phyloP scores from a whole-genome alignment of 2,797 vertebrate genomes.

The Protonibea diacanthus region DNA sequence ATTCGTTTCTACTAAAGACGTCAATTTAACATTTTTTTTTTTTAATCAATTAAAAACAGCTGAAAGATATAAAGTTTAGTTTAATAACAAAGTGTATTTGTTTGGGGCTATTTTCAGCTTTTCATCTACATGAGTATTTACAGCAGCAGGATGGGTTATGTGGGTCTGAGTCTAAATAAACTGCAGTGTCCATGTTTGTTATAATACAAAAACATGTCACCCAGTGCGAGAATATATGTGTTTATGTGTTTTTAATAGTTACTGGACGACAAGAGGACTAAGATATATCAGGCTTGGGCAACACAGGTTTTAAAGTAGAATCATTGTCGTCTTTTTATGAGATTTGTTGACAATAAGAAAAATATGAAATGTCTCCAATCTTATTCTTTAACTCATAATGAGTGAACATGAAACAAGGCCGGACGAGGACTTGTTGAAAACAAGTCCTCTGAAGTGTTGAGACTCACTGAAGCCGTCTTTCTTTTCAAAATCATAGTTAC shows the following conservation, averaged over 20 bases:
- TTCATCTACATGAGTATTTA: not conserved
- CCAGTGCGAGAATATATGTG: not conserved
- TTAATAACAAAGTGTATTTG: not conserved
- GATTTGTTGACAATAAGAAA: slow-evolving; percentile 3
- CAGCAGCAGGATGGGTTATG: not conserved
- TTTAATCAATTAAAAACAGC: not conserved
- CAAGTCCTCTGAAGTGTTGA: slow-evolving; percentile 1
- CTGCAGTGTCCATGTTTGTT: not conserved
- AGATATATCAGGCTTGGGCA: not conserved
- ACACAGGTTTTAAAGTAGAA: not conserved
- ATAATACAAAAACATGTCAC: not conserved
- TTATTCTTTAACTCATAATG: slow-evolving; percentile 16
- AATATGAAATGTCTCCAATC: not conserved
- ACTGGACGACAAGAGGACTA: not conserved
- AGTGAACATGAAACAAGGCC: slow-evolving; percentile 24
- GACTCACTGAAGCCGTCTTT: slow-evolving; percentile 2
- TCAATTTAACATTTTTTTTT: not conserved
- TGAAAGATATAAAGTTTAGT: not conserved
- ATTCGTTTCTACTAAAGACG: not conserved
- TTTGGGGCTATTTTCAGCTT: slow-evolving; percentile 7
- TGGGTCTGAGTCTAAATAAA: not conserved
- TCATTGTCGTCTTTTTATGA: not conserved
- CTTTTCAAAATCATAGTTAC: slow-evolving; percentile 23
- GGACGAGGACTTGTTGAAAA: slow-evolving; percentile 1
- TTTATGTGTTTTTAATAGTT: slow-evolving; percentile 8